A percentile compares a stretch with the other conserved stretches of the same genome.
Conservation (phyloP, 2,113 vertebrate species). For the Pedionomus torquatus region DNA sequence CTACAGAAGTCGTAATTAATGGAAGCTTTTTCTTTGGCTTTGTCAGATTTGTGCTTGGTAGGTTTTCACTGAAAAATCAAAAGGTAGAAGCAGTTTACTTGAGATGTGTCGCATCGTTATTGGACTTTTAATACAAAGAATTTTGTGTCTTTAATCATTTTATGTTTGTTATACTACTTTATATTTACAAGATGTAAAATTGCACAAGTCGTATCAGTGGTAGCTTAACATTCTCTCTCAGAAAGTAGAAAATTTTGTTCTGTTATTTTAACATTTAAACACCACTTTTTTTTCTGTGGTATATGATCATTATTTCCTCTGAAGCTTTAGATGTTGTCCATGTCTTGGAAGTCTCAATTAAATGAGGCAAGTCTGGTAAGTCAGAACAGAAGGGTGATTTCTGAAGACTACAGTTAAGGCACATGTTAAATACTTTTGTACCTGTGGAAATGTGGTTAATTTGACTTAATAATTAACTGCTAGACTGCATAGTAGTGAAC, state of each 20-base stretch:
- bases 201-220: neutral
- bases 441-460: neutral
- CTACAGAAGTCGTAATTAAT: neutral
- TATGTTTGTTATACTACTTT: neutral
- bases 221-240: neutral
- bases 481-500: neutral
- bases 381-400: neutral
- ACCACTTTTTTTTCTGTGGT: neutral
- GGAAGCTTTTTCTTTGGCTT: neutral
- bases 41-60: neutral
- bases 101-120: rapidly evolving
- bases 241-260: neutral
- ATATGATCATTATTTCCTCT: neutral
- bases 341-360: neutral
- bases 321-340: neutral
- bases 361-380: neutral
- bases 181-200: neutral
- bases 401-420: neutral
- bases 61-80: neutral
- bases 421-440: neutral
- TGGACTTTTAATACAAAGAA: neutral
- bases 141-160: neutral
- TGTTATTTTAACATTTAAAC: neutral
- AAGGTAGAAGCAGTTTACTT: neutral
- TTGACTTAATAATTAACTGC: neutral